Conservation (phyloP, 2,113 vertebrate species). For the Galemys pyrenaicus region DNA sequence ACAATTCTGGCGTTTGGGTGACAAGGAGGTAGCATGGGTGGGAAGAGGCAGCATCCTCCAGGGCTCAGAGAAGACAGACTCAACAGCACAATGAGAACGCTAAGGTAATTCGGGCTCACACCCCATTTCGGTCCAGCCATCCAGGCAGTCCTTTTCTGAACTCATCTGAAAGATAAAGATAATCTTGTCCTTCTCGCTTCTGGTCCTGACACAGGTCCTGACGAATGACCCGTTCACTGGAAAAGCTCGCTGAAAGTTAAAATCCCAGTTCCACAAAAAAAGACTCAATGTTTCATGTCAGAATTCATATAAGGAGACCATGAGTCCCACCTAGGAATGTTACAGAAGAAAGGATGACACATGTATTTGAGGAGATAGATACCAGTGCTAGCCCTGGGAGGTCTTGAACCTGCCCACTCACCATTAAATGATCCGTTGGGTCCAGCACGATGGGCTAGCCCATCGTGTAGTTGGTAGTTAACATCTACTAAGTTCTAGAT, state of each 20-base stretch:
- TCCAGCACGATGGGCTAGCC: neutral
- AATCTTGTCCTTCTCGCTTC: neutral
- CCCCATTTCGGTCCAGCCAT: neutral
- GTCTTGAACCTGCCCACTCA: neutral
- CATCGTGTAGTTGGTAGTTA: neutral
- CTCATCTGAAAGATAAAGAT: conserved; percentile 1
- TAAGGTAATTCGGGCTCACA: neutral
- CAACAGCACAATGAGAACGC: neutral
- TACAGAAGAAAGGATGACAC: neutral
- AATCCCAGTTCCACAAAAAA: neutral
- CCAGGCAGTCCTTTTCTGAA: neutral
- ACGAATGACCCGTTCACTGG: neutral
- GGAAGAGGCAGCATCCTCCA: neutral
- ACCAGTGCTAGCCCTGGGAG: neutral
- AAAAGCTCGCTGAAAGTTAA: conserved; percentile 3
- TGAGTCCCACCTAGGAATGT: neutral
- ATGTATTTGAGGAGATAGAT: neutral
- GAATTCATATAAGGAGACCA: neutral
- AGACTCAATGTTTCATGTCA: neutral
- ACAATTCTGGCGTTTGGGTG: neutral
- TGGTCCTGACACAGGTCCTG: neutral
- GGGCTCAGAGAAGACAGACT: neutral
- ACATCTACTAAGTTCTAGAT: neutral
- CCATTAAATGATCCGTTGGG: neutral
- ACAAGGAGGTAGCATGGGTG: neutral